Evolutionary conservation across 1,140 invertebrate species (phyloP).

Genomic region (Drosophila saltans): DNA sequence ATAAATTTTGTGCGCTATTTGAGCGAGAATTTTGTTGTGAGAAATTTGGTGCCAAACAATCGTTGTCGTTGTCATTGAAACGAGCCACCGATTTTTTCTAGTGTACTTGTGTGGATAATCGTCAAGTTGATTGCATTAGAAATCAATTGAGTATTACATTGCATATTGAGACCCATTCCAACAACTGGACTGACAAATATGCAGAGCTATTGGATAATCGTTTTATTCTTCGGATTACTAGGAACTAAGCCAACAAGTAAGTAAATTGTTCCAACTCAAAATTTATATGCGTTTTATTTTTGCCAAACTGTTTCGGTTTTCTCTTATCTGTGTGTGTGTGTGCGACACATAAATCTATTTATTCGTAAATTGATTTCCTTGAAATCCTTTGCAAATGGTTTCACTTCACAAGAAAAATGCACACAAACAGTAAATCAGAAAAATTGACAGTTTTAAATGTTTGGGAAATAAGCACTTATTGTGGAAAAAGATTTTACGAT

Average conservation of each 20-base stretch:
- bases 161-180: slow-evolving; percentile 23
- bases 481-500: neutral
- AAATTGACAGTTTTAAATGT: slow-evolving; percentile 11
- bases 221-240: slow-evolving; percentile 80
- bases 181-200: slow-evolving; percentile 60
- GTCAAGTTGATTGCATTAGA: neutral
- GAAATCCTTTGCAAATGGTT: slow-evolving; percentile 2
- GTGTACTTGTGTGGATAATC: slow-evolving; percentile 66
- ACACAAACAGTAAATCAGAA: neutral
- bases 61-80: slow-evolving; percentile 21
- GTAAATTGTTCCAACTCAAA: slow-evolving; percentile 36
- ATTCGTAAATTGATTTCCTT: slow-evolving; percentile 11
- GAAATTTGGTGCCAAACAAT: slow-evolving; percentile 63
- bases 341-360: slow-evolving; percentile 9
- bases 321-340: slow-evolving; percentile 7
- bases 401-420: neutral
- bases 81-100: slow-evolving; percentile 63
- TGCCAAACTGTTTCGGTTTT: slow-evolving; percentile 6
- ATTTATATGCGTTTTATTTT: slow-evolving; percentile 9
- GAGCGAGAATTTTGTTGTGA: slow-evolving; percentile 4
- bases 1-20: slow-evolving; percentile 30
- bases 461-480: neutral
- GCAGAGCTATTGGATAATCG: slow-evolving; percentile 82
- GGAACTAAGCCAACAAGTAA: slow-evolving; percentile 77
- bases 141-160: slow-evolving; percentile 33